These are phyloP conservation scores for Patella ulyssiponensis DNA, from an alignment of 2,888 invertebrate genomes.

Conservation along the genomic window DNA sequence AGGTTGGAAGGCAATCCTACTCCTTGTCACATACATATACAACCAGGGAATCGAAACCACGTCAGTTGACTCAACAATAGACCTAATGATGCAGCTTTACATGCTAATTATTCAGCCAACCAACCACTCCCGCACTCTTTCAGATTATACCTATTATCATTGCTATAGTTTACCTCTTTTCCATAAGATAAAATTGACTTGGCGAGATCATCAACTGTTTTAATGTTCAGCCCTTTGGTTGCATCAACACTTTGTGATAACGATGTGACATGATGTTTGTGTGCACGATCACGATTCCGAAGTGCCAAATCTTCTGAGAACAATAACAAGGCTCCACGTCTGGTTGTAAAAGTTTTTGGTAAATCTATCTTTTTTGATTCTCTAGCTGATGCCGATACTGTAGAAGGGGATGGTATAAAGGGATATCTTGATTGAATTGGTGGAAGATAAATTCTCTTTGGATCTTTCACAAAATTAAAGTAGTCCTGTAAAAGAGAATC, in stretches of 20 bases:
- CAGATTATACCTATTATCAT: not conserved
- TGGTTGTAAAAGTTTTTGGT: conserved; percentile 70
- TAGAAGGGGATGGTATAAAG: conserved; percentile 27
- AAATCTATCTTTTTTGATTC: conserved; percentile 50
- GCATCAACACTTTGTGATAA: conserved; percentile 16
- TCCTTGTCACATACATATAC: too few species aligned
- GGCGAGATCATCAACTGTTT: conserved; percentile 69
- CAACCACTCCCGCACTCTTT: too few species aligned
- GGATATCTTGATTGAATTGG: conserved; percentile 44
- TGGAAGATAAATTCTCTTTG: conserved; percentile 53
- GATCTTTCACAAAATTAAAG: conserved; percentile 59
- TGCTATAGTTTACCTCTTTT: conserved; percentile 35
- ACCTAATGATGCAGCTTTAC: too few species aligned
- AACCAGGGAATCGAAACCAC: too few species aligned
- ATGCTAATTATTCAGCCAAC: too few species aligned
- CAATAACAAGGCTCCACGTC: conserved; percentile 69
- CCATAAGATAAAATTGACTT: conserved; percentile 68
- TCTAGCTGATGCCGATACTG: conserved; percentile 32
- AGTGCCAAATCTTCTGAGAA: conserved; percentile 70
- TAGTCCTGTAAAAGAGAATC: conserved; percentile 55
- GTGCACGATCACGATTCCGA: conserved; percentile 39
- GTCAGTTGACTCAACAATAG: too few species aligned
- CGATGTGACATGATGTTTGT: not conserved
- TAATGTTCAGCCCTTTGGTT: conserved; percentile 41
- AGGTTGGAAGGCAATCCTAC: too few species aligned